Conservation (phyloP, 2,888 invertebrate genomes). For the Xylophagus ater region DNA sequence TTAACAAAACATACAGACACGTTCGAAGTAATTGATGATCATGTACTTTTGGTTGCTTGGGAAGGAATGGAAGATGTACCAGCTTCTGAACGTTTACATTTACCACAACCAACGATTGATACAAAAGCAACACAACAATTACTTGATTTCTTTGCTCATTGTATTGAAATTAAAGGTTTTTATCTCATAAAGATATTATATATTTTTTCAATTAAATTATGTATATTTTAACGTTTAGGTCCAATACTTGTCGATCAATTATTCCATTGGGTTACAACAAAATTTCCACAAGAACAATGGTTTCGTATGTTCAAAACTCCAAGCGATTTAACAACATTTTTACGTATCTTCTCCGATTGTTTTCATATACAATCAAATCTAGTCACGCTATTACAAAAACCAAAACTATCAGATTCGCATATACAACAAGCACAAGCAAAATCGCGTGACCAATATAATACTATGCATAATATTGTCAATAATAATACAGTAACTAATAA, state of each 20-base stretch:
- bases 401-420: slow-evolving; percentile 52
- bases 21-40: slow-evolving; percentile 76
- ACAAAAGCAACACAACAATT: slow-evolving; percentile 72
- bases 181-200: slow-evolving; percentile 2
- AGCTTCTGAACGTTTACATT: slow-evolving; percentile 52
- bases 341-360: slow-evolving; percentile 87
- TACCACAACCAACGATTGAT: slow-evolving; percentile 69
- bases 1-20: slow-evolving; percentile 71
- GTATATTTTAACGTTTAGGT: slow-evolving; percentile 36
- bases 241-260: slow-evolving; percentile 79
- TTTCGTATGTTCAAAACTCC: slow-evolving; percentile 82
- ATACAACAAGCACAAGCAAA: slow-evolving; percentile 38
- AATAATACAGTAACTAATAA: slow-evolving; percentile 11
- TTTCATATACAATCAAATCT: slow-evolving; percentile 90
- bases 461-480: slow-evolving; percentile 28
- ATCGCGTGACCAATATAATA: slow-evolving; percentile 36
- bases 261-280: slow-evolving; percentile 67
- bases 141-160: slow-evolving; percentile 70
- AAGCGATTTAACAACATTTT: slow-evolving; percentile 78
- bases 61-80: slow-evolving; percentile 56
- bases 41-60: slow-evolving; percentile 66
- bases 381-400: slow-evolving; percentile 69
- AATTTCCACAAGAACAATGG: slow-evolving; percentile 68
- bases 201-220: background rate
- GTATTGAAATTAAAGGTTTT: slow-evolving; percentile 61